phyloP scores from a whole-genome alignment of 2,113 vertebrate species.

The human region DNA sequence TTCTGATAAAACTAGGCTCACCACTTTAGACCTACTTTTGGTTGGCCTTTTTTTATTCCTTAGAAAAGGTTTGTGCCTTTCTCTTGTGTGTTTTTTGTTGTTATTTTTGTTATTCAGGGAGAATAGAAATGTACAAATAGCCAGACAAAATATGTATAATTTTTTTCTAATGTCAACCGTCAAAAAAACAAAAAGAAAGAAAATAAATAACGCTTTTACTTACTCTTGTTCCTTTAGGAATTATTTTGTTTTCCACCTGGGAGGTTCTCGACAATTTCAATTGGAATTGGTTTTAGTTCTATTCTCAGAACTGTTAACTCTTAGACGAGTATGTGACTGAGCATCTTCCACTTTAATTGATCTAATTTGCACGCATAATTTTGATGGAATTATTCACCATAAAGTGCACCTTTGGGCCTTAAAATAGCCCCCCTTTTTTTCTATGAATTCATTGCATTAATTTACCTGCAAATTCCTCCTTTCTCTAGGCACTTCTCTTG shows the following conservation, averaged over 20 bases:
- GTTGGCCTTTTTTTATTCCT: background rate
- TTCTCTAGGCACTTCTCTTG: conserved; percentile 65
- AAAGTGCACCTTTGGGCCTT: conserved; percentile 71
- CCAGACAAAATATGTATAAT: background rate
- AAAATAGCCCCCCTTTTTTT: conserved; percentile 27
- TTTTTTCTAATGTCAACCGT: conserved; percentile 24
- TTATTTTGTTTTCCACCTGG: conserved; percentile 48
- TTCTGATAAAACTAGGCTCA: background rate
- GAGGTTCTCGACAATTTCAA: conserved; percentile 11
- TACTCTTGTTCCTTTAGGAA: conserved; percentile 40
- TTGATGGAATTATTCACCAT: conserved; percentile 77
- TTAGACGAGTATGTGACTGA: conserved; percentile 70
- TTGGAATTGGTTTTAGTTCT: conserved; percentile 64
- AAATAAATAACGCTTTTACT: conserved; percentile 37
- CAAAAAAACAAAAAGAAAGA: background rate
- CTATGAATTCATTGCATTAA: conserved; percentile 72
- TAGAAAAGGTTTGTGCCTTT: background rate
- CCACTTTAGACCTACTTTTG: background rate
- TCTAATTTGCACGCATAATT: conserved; percentile 78
- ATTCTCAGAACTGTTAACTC: conserved; percentile 68
- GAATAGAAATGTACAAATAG: background rate
- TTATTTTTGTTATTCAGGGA: background rate
- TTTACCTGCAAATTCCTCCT: conserved; percentile 70
- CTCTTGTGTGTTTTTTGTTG: background rate
- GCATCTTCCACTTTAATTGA: conserved; percentile 75